Evolutionary conservation across 2,797 vertebrate genomes (phyloP).

Genomic region (Uromys caudimaculatus): DNA sequence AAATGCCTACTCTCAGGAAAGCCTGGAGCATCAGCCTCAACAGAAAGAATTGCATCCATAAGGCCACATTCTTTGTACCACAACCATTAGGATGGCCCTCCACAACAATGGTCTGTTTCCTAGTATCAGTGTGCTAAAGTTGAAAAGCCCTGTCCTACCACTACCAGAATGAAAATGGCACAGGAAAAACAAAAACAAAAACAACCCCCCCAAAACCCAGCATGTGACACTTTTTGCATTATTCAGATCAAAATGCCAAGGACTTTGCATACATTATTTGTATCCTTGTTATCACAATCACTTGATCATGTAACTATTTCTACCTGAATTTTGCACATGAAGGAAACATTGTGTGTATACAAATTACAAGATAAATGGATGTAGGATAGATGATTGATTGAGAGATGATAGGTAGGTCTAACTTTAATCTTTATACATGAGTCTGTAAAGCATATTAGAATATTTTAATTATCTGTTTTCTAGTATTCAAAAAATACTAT

Average conservation of each 20-base stretch:
- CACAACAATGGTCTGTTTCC: background rate
- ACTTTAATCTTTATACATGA: slow-evolving; percentile 12
- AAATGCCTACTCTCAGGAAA: background rate
- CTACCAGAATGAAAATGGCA: background rate
- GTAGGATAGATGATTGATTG: background rate
- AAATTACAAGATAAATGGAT: background rate
- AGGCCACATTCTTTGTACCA: background rate
- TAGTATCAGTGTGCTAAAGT: background rate
- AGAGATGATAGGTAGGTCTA: background rate
- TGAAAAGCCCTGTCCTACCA: background rate
- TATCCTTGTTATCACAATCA: background rate
- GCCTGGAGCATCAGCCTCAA: background rate
- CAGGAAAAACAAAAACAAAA: no score
- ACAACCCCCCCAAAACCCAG: background rate
- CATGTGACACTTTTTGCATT: background rate
- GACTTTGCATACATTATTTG: background rate
- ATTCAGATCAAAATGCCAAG: slow-evolving; percentile 6
- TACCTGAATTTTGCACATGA: background rate
- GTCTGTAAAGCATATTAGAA: background rate
- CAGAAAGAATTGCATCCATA: background rate
- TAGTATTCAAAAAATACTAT: background rate
- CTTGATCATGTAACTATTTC: background rate
- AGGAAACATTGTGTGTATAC: background rate
- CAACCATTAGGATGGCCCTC: background rate
- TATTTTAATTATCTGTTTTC: background rate